Percentiles rank a stretch among this genome's conserved stretches.
Conservation (phyloP, 1,140 invertebrate species). For the Hylaeus volcanicus region DNA sequence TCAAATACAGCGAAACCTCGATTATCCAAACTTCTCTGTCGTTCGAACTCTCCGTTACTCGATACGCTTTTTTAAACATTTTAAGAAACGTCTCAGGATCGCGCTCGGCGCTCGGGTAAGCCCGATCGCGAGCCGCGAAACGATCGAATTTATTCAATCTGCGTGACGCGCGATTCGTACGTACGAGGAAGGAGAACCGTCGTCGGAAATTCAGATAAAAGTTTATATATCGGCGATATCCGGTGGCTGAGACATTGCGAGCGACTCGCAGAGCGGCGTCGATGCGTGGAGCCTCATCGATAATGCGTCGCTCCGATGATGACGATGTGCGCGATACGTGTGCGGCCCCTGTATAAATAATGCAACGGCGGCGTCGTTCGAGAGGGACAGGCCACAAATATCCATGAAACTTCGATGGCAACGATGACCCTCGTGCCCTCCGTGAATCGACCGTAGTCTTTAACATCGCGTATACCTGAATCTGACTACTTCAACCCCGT, state of each 20-base stretch:
- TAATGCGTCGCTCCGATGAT: slow-evolving; percentile 58
- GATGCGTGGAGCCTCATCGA: slow-evolving; percentile 51
- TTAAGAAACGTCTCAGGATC: too few species aligned
- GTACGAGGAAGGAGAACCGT: slow-evolving; percentile 6
- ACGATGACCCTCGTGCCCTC: slow-evolving; percentile 66
- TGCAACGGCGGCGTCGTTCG: slow-evolving; percentile 64
- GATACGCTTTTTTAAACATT: too few species aligned
- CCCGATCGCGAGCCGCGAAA: not conserved
- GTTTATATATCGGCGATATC: slow-evolving; percentile 32
- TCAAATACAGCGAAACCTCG: too few species aligned
- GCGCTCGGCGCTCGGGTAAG: not conserved
- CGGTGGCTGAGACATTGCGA: not conserved
- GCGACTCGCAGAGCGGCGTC: slow-evolving; percentile 7
- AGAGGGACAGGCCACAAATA: slow-evolving; percentile 62
- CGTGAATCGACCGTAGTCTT: slow-evolving; percentile 43
- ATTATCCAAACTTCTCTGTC: too few species aligned
- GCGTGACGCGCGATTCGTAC: not conserved
- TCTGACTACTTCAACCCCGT: not conserved
- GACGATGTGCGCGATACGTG: slow-evolving; percentile 46
- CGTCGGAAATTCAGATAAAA: slow-evolving; percentile 54
- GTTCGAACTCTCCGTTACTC: too few species aligned
- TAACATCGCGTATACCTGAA: not conserved
- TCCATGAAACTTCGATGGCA: slow-evolving; percentile 66
- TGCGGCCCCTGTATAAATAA: slow-evolving; percentile 67
- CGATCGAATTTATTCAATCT: slow-evolving; percentile 20